phyloP scores from a whole-genome alignment of 1,140 invertebrate genomes.

The Drosophila lacertosa region DNA sequence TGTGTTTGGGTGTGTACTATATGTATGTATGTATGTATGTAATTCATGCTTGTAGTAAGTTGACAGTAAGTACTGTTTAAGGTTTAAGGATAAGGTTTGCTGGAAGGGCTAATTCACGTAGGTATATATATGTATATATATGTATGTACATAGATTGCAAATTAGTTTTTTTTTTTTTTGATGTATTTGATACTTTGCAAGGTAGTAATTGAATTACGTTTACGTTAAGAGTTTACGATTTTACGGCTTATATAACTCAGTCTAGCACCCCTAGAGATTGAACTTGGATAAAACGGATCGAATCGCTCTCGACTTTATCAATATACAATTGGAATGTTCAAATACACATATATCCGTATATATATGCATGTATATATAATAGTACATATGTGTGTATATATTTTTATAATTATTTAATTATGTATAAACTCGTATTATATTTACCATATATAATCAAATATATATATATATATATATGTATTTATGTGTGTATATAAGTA shows the following conservation, averaged over 20 bases:
- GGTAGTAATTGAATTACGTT: slow-evolving; percentile 76
- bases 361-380: background rate
- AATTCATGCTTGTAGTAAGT: slow-evolving; percentile 9
- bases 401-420: slow-evolving; percentile 1
- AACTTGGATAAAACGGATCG: slow-evolving; percentile 67
- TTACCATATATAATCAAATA: slow-evolving; percentile 33
- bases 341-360: slow-evolving; percentile 27
- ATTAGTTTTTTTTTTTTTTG: no score
- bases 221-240: slow-evolving; percentile 53
- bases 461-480: slow-evolving; percentile 31
- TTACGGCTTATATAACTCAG: slow-evolving; percentile 62
- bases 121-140: slow-evolving; percentile 11
- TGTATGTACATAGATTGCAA: slow-evolving; percentile 39
- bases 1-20: slow-evolving; percentile 12
- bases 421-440: slow-evolving; percentile 44
- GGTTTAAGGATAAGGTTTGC: background rate
- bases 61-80: slow-evolving; percentile 13
- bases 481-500: slow-evolving; percentile 9
- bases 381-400: background rate
- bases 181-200: slow-evolving; percentile 74
- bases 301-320: slow-evolving; percentile 58
- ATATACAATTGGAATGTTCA: slow-evolving; percentile 57
- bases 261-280: slow-evolving; percentile 77
- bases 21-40: slow-evolving; percentile 36
- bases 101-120: background rate